These are phyloP conservation scores for Enteromius radiatus DNA, from an alignment of 2,797 vertebrate species.

Conservation along the genomic window DNA sequence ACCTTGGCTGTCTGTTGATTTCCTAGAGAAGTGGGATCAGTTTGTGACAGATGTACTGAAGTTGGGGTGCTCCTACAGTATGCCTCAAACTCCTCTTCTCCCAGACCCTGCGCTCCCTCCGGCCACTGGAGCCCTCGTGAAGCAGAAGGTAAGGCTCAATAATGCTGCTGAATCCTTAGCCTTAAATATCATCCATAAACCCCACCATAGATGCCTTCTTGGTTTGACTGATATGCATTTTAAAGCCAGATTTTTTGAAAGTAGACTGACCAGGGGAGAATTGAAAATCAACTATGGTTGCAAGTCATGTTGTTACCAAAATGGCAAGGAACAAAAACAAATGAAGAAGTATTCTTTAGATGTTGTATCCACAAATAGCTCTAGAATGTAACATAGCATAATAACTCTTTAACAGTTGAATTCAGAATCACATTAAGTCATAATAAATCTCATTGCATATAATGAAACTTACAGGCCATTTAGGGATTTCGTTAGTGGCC, in stretches of 20 bases:
- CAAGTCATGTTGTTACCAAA: too few species aligned
- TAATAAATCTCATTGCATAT: conserved; percentile 23
- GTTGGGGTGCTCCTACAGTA: conserved; percentile 91
- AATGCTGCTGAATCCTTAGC: neutral
- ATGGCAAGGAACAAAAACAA: neutral
- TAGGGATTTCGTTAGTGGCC: conserved; percentile 7
- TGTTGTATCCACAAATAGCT: neutral
- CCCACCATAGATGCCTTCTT: neutral
- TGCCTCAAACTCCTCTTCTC: conserved; percentile 92
- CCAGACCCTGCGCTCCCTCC: conserved; percentile 90
- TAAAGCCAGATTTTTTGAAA: neutral
- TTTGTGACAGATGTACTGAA: conserved; percentile 93
- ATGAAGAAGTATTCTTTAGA: neutral
- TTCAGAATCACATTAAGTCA: neutral
- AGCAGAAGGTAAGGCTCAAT: conserved; percentile 88
- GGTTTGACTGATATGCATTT: neutral
- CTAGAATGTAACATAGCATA: neutral
- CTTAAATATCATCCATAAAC: neutral
- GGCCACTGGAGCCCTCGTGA: conserved; percentile 98
- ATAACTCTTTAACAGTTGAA: neutral
- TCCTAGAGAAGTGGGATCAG: conserved; percentile 99
- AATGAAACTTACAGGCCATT: neutral
- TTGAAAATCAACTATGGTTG: too few species aligned
- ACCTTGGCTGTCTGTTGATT: conserved; percentile 87
- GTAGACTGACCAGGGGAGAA: neutral